Evolutionary conservation across 2,113 vertebrate genomes (phyloP), one percentile per base, ranked within the genome.

Genomic region (Anarhynchus alexandrinus): DNA sequence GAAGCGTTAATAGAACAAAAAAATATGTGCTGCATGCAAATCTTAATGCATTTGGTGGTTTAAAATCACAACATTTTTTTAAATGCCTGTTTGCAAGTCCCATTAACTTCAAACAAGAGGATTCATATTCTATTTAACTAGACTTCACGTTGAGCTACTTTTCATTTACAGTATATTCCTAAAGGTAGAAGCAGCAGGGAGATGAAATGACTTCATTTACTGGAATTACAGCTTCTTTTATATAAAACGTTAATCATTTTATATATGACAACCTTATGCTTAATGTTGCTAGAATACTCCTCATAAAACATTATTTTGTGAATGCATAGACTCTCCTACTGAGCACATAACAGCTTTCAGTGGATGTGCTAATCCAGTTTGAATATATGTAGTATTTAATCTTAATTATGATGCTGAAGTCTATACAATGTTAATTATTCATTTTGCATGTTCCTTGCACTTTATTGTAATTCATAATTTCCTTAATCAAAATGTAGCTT

Each of bases 361-460:
- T 97, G 91, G 97, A 97, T 97, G 96, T 97, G 94, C 97, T 98
- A 98, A 98, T 98, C 98, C 98, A 97, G 81, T 98, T 97, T 98
- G 98, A 98, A 98, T 98, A 95, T 97, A 97, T 97, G 96, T 86
- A 52, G 97, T 96, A 97, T 98, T 98, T 98, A 98, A 98, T 98
- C 98, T 98, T 98, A 98, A 98, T 98, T 98, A 98, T 94, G 97
- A 98, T 97, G 94, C 96, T 85, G 94, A 97, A 98, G 98, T 97
- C 97, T 98, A 98, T 98, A 98, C 97, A 97, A 95, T 66, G 96
- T 98, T 98, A 98, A 98, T 98, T 98, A 98, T 98, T 98, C 97
- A 98, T 98, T 98, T 98, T 95, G 93, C 97, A 97, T 97, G 97
- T 97, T 98, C 96, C 88, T 95, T 97, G 97, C 88, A 98, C 96